These are phyloP conservation scores for Malurus splendens DNA, from an alignment of 2,797 vertebrate species.

Conservation along the genomic window DNA sequence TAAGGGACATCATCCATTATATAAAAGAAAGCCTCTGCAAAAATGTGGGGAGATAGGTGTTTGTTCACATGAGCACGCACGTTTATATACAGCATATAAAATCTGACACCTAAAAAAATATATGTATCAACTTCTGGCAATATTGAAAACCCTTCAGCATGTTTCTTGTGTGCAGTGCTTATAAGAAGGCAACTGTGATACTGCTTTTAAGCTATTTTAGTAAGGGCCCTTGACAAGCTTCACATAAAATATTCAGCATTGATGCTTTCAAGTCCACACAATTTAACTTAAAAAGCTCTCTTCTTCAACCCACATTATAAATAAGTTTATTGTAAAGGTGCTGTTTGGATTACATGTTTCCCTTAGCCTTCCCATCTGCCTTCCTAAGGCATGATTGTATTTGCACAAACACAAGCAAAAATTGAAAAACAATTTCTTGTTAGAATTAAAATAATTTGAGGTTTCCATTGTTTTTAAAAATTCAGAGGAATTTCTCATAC, in stretches of 20 bases:
- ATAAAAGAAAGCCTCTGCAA: background rate
- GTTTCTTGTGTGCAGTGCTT: constrained; percentile 30
- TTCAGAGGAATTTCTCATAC: background rate
- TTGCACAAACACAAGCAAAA: background rate
- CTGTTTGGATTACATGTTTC: background rate
- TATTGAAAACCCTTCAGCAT: constrained; percentile 42
- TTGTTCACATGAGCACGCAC: background rate
- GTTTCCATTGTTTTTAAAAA: background rate
- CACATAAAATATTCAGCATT: constrained; percentile 63
- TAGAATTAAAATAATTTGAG: background rate
- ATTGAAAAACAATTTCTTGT: background rate
- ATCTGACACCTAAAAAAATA: constrained; percentile 20
- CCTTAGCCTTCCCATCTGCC: background rate
- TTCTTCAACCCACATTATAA: constrained; percentile 11
- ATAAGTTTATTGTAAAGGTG: constrained; percentile 42
- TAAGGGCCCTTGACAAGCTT: constrained; percentile 43
- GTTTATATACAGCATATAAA: constrained; percentile 3
- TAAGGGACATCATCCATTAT: background rate
- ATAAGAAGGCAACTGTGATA: constrained; percentile 21
- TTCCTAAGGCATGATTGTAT: background rate
- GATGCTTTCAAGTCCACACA: constrained; percentile 56
- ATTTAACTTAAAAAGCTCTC: constrained; percentile 48
- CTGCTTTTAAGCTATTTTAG: constrained; percentile 47
- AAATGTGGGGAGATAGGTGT: background rate
- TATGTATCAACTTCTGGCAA: constrained; percentile 30